These are phyloP conservation scores for Lomographa bimaculata DNA, from an alignment of 2,888 invertebrate genomes.

Conservation along the genomic window DNA sequence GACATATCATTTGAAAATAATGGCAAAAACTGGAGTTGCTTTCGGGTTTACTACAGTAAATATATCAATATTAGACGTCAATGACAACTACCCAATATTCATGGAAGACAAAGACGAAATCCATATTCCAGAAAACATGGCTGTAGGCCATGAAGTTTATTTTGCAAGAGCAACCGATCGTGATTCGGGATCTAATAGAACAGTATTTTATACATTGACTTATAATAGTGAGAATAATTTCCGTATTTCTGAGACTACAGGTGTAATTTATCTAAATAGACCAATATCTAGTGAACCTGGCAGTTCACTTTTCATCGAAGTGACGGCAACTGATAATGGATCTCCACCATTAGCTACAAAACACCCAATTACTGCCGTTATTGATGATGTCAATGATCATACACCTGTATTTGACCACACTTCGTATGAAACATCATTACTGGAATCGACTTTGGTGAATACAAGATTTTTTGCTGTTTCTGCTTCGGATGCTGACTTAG, in stretches of 20 bases:
- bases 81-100: constrained; percentile 95
- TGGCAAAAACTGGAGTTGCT: constrained; percentile 89
- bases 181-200: constrained; percentile 95
- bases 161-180: constrained; percentile 93
- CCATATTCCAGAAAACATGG: constrained; percentile 92
- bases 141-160: constrained; percentile 96
- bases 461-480: constrained; percentile 94
- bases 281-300: constrained; percentile 91
- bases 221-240: constrained; percentile 92
- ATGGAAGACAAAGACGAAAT: constrained; percentile 91
- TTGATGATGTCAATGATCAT: constrained; percentile 97
- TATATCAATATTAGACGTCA: constrained; percentile 92
- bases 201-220: constrained; percentile 91
- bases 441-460: constrained; percentile 96
- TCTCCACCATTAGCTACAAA: constrained; percentile 89
- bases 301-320: constrained; percentile 88
- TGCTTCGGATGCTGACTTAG: constrained; percentile 95
- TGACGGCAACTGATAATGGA: constrained; percentile 94
- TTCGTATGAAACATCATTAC: constrained; percentile 95
- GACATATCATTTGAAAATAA: constrained; percentile 90
- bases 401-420: constrained; percentile 96
- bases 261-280: constrained; percentile 93
- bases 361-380: constrained; percentile 87
- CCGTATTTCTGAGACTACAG: constrained; percentile 92
- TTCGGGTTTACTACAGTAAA: constrained; percentile 92